Evolutionary conservation across 2,888 invertebrate genomes (phyloP), one percentile per base, ranked within the genome.

Genomic region (Epirrita christyi): DNA sequence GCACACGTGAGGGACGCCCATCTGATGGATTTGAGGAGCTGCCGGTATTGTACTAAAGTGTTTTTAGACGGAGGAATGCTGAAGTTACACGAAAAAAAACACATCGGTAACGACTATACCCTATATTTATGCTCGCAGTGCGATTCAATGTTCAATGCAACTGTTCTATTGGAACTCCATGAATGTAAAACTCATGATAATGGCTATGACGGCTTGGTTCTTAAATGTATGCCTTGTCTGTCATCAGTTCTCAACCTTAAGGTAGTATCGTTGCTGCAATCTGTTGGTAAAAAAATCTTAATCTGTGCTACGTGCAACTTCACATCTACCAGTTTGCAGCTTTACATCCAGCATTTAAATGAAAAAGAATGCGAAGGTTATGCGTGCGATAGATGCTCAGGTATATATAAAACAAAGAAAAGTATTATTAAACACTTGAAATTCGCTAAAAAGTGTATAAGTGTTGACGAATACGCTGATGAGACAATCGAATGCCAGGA

Each of bases 61-160:
- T 91, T 86, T 43, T 41, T 58, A 0, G 71, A 83, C 0, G 9
- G 37, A 0, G 45, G 61, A 0, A 49, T 57, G 0, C 60, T 70
- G 0, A 69, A 57, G 2, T 44, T 45, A 1, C 91, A 91, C 45
- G 74, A 78, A 32, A 71, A 41, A 1, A 82, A 75, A 32, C 91
- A 91, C 65, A 27, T 47, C 10, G 36, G 34, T 3, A 15, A 47
- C 2, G 45, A 48, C 0, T 69, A 70, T 1, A 42, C 59, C 0
- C 52, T 58, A 0, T 72, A 67, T 9, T 65, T 68, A 0, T 91
- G 91, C 59, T 81, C 87, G 0, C 80, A 85, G 2, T 91, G 91
- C 48, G 41, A 49, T 0, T 27, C 42, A 0, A 57, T 55, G 1
- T 87, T 79, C 51, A 48, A 52, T 0, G 72, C 68, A 10, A 32